Percentiles rank a stretch among this genome's conserved stretches.
These are phyloP conservation scores for Eristalis pertinax DNA, from an alignment of 2,888 invertebrate species.

Conservation along the genomic window DNA sequence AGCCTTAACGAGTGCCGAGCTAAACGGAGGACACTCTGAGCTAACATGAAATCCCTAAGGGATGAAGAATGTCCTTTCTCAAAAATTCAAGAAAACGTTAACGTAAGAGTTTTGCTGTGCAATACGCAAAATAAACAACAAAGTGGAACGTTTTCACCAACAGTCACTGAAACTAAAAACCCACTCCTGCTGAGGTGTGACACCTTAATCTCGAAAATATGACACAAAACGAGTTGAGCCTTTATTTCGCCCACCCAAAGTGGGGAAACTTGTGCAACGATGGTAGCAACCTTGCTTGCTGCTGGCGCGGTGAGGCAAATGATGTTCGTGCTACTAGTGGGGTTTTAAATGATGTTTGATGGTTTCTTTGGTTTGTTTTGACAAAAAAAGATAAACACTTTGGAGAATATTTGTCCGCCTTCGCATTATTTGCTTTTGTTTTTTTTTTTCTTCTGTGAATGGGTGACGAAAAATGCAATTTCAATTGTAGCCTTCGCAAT, in stretches of 20 bases:
- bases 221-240: constrained; percentile 72
- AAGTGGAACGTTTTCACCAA: constrained; percentile 46
- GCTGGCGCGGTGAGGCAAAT: neutral
- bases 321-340: constrained; percentile 1
- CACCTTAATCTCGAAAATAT: constrained; percentile 73
- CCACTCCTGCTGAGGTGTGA: constrained; percentile 60
- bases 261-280: constrained; percentile 28
- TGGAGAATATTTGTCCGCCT: constrained; percentile 27
- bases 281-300: constrained; percentile 21
- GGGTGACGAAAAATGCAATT: constrained; percentile 50
- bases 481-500: constrained; percentile 56
- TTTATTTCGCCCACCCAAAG: constrained; percentile 52
- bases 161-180: constrained; percentile 48
- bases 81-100: constrained; percentile 3
- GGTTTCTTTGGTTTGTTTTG: constrained; percentile 51
- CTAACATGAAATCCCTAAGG: constrained; percentile 12
- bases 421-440: constrained; percentile 10
- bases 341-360: constrained; percentile 53
- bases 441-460: neutral
- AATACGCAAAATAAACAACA: constrained; percentile 47
- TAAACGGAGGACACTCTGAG: constrained; percentile 11
- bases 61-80: constrained; percentile 30
- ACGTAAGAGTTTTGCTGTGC: constrained; percentile 40
- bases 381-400: constrained; percentile 56
- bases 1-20: constrained; percentile 8